Evolutionary conservation across 2,888 invertebrate species (phyloP).

Genomic region (Tenthredo livida): DNA sequence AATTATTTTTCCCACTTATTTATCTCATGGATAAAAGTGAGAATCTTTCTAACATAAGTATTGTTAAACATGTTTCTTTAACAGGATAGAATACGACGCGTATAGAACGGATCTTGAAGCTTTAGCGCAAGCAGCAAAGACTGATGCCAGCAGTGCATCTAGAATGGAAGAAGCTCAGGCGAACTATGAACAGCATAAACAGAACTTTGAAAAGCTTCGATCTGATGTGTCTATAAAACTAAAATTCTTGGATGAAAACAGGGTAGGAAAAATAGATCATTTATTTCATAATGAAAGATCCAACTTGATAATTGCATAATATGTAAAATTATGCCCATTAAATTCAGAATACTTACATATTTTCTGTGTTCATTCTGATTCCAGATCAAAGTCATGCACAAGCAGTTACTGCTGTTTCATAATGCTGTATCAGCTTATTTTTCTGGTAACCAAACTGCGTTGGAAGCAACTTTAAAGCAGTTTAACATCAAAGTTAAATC

Average conservation of each 20-base stretch:
- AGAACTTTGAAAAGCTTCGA: conserved; percentile 94
- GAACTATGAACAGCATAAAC: conserved; percentile 91
- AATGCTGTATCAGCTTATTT: conserved; percentile 98
- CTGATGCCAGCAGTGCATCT: conserved; percentile 81
- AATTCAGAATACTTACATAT: neutral
- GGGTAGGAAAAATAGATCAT: conserved; percentile 81
- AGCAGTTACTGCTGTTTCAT: conserved; percentile 96
- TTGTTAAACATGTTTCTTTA: conserved; percentile 58
- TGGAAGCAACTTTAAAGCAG: conserved; percentile 96
- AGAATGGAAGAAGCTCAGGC: conserved; percentile 89
- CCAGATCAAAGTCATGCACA: conserved; percentile 99
- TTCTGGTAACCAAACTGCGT: conserved; percentile 95
- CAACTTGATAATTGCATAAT: conserved; percentile 20
- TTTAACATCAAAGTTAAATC: conserved; percentile 95
- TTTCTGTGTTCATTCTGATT: conserved; percentile 61
- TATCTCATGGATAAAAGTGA: neutral
- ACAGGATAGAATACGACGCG: conserved; percentile 97
- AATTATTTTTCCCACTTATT: conserved; percentile 76
- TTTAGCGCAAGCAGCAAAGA: conserved; percentile 83
- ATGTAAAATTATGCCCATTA: neutral
- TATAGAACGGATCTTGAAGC: conserved; percentile 96
- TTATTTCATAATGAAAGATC: conserved; percentile 18
- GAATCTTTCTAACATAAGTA: neutral
- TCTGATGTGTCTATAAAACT: conserved; percentile 97
- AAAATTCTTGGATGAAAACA: conserved; percentile 97